Evolutionary conservation across 2,113 vertebrate species (phyloP).

Genomic region (Hydrolagus affinis): DNA sequence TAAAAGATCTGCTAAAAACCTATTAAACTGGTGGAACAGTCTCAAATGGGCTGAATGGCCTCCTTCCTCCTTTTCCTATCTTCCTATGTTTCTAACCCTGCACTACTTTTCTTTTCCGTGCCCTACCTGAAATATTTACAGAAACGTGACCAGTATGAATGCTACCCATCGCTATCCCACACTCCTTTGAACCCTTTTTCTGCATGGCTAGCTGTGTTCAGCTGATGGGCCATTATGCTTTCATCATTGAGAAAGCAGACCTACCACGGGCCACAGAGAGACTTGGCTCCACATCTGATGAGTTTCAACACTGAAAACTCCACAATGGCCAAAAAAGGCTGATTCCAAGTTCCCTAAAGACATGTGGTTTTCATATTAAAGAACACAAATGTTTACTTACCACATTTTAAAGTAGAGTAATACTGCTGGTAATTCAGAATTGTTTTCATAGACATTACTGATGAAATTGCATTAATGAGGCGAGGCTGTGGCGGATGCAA

Average conservation of each 20-base stretch:
- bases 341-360: background rate
- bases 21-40: too few relatives aligned
- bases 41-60: too few relatives aligned
- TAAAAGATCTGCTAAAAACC: too few relatives aligned
- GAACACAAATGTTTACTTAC: conserved; percentile 22
- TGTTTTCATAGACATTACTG: conserved; percentile 36
- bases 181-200: conserved; percentile 30
- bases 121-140: conserved; percentile 8
- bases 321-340: background rate
- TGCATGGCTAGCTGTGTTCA: background rate
- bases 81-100: background rate
- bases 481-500: conserved; percentile 32
- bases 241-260: background rate
- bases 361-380: conserved; percentile 37
- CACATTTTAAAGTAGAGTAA: conserved; percentile 27
- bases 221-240: background rate
- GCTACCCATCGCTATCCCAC: conserved; percentile 28
- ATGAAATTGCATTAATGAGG: conserved; percentile 38
- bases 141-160: conserved; percentile 7
- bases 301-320: background rate
- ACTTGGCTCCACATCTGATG: background rate
- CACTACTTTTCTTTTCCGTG: conserved; percentile 1
- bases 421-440: conserved; percentile 26
- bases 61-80: too few relatives aligned
- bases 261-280: background rate